Evolutionary conservation across 2,888 invertebrate genomes (phyloP), one percentile per base, ranked within the genome.

Genomic region (Lepidocyrtinus sp.): DNA sequence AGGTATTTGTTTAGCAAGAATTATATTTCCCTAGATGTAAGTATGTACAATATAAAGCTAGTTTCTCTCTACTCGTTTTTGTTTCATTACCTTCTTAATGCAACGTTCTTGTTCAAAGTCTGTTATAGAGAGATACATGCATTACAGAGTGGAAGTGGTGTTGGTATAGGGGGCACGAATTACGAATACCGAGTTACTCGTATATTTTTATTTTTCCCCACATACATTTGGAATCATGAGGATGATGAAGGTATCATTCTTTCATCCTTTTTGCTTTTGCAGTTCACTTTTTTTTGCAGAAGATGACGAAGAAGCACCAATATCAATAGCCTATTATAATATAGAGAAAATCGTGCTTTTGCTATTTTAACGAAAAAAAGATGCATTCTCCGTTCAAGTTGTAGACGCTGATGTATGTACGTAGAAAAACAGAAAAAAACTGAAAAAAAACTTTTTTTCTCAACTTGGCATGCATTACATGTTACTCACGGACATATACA

Each of bases 221-320:
- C n/a, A n/a, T 21, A 71, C 22, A 46, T 5, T 46, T 17, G 45
- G 27, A 46, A 36, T 36, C 36, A 68, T 12, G 3, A 46, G 19
- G 55, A 24, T 46, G 26, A 46, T 12, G n/a, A 59, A 50, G 36
- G 36, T 65, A 71, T 76, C 70, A n/a, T 26, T 46, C 17, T 55
- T 62, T 62, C 45, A 71, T 59, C 45, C 62, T 46, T 59, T 61
- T 71, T 62, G 46, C 64, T 64, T 64, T 73, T 73, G 73, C 73
- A 73, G 64, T 73, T 72, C 69, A 68, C 72, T 69, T 64, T 69
- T 73, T 68, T 64, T 55, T 50, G 55, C 68, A 63, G 78, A 72
- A 73, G 61, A 50, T 25, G 45, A 25, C 9, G 7, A 19, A 9
- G 15, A n/a, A n/a, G 22, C 17, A 45, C 27, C n/a, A 17, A 36